phyloP scores from a whole-genome alignment of 2,113 vertebrate species.

The Strix aluco region DNA sequence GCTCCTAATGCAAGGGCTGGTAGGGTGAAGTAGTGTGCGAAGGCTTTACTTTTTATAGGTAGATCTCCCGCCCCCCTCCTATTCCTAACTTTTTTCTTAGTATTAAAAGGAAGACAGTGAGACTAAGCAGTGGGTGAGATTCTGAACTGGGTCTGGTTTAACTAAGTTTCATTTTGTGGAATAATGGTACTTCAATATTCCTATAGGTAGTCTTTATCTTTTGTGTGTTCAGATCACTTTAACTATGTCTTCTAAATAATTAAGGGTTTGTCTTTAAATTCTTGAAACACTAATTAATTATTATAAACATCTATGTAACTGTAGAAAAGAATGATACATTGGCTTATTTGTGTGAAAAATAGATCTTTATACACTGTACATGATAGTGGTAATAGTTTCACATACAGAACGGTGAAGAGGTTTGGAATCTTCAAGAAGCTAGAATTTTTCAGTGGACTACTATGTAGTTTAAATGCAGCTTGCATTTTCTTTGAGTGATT shows the following conservation, averaged over 20 bases:
- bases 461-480: too few species aligned
- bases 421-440: too few species aligned
- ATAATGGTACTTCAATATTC: neutral
- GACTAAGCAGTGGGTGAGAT: neutral
- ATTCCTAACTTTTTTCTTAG: neutral
- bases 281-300: too few species aligned
- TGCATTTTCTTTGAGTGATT: too few species aligned
- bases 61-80: neutral
- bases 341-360: too few species aligned
- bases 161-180: neutral
- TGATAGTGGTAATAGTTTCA: too few species aligned
- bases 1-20: neutral
- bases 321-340: too few species aligned
- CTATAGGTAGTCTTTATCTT: neutral
- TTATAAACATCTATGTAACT: too few species aligned
- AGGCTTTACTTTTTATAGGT: neutral
- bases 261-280: too few species aligned
- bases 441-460: too few species aligned
- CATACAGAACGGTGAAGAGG: too few species aligned
- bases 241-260: neutral
- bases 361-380: too few species aligned
- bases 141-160: neutral
- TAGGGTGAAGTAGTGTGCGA: neutral
- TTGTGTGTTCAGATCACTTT: neutral
- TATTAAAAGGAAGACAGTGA: neutral